Evolutionary conservation across 2,797 vertebrate genomes (phyloP).

Genomic region (Dipus sagitta): DNA sequence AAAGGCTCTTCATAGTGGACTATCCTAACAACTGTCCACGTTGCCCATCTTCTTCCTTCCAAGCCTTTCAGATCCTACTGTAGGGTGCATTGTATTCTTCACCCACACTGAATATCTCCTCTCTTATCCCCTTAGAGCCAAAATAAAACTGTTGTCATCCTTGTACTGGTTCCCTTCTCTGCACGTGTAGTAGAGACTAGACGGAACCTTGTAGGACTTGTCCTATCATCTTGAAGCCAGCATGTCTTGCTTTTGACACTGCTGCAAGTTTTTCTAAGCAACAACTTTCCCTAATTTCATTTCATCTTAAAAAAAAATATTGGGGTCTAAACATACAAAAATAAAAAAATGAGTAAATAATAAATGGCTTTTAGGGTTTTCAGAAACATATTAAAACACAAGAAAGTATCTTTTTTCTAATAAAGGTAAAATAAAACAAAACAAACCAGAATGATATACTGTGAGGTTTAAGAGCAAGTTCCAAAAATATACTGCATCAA

Average conservation of each 20-base stretch:
- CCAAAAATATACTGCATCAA: constrained; percentile 63
- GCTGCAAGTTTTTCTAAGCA: neutral
- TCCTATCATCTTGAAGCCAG: neutral
- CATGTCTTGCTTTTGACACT: neutral
- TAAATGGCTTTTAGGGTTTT: neutral
- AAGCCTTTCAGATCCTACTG: neutral
- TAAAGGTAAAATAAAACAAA: constrained; percentile 53
- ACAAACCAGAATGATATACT: constrained; percentile 45
- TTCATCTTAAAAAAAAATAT: neutral
- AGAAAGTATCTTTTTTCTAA: constrained; percentile 24
- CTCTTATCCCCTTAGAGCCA: neutral
- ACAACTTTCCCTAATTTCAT: constrained; percentile 5
- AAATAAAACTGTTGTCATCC: neutral
- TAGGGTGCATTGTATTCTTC: neutral
- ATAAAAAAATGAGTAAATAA: neutral
- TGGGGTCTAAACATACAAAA: constrained; percentile 1
- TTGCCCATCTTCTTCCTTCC: neutral
- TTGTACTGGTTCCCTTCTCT: neutral
- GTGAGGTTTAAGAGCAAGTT: constrained; percentile 49
- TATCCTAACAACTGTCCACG: neutral
- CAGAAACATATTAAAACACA: constrained; percentile 11
- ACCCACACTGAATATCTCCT: constrained; percentile 13
- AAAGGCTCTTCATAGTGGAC: neutral
- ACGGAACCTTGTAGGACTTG: neutral
- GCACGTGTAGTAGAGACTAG: neutral